These are phyloP conservation scores for Drosophila seguyi DNA, from an alignment of 1,140 invertebrate species.

Conservation along the genomic window DNA sequence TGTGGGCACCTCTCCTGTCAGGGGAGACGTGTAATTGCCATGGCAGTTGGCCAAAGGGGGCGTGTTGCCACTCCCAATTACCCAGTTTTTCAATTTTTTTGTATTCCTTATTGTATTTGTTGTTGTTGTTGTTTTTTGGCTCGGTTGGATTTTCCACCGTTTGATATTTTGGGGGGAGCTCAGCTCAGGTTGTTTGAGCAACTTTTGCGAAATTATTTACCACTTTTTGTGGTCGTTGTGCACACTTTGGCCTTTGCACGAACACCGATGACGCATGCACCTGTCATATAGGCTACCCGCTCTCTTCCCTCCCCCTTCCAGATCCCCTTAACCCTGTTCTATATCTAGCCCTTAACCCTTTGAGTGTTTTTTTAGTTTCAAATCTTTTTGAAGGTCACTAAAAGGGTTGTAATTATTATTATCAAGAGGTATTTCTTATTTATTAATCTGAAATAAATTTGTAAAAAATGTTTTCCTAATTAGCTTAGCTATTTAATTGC, in stretches of 20 bases:
- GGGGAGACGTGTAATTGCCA: constrained; percentile 58
- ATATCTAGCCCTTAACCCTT: constrained; percentile 2
- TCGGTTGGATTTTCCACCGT: constrained; percentile 52
- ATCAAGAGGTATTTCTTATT: background rate
- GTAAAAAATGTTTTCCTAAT: background rate
- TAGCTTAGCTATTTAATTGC: accelerated
- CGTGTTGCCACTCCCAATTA: constrained; percentile 73
- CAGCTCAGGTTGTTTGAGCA: constrained; percentile 69
- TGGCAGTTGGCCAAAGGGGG: constrained; percentile 51
- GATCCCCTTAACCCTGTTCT: background rate
- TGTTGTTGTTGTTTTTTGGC: background rate
- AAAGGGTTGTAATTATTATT: background rate
- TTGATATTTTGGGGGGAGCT: constrained; percentile 66
- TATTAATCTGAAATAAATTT: no score
- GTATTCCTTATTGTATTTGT: background rate
- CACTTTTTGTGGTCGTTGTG: constrained; percentile 52
- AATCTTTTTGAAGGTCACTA: background rate
- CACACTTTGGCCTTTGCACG: constrained; percentile 70
- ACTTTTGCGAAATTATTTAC: constrained; percentile 79
- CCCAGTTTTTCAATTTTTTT: constrained; percentile 49
- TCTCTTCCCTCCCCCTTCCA: no score
- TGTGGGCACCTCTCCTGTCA: constrained; percentile 75
- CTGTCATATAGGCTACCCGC: constrained; percentile 39
- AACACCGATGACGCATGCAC: constrained; percentile 68
- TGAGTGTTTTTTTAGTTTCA: background rate